Evolutionary conservation across 2,888 invertebrate species (phyloP).

Genomic region (Dastarcus helophoroides): DNA sequence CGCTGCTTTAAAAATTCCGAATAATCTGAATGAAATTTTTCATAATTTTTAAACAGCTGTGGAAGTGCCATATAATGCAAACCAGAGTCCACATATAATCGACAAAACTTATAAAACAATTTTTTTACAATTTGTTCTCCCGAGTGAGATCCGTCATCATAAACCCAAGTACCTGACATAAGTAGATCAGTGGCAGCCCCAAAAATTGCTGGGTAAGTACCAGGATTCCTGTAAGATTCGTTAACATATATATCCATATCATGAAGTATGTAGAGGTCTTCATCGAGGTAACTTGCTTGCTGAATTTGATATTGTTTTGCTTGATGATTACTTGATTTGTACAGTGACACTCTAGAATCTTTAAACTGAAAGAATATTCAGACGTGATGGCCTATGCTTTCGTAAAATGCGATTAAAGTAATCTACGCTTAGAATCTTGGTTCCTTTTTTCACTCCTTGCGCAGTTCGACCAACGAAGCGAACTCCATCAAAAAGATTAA

Average conservation of each 20-base stretch:
- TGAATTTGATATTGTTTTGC: background rate
- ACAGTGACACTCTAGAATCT: background rate
- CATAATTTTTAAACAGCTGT: too few relatives aligned
- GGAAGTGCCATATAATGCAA: too few relatives aligned
- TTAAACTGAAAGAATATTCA: background rate
- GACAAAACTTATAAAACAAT: background rate
- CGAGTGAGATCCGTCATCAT: background rate
- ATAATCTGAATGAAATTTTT: too few relatives aligned
- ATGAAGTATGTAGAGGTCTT: background rate
- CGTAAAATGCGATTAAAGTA: background rate
- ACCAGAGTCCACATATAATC: too few relatives aligned
- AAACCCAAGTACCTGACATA: background rate
- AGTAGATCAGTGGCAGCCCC: background rate
- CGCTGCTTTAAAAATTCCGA: too few relatives aligned
- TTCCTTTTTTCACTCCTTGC: background rate
- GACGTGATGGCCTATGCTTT: background rate
- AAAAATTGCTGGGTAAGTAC: background rate
- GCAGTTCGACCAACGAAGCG: background rate
- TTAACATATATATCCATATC: background rate
- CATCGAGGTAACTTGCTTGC: background rate
- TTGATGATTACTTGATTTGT: background rate
- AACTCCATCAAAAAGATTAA: background rate
- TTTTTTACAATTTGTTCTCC: background rate
- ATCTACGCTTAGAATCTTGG: constrained; percentile 1
- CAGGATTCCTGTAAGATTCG: background rate